Conservation (phyloP, 2,113 vertebrate species). For the Labeo rohita region DNA sequence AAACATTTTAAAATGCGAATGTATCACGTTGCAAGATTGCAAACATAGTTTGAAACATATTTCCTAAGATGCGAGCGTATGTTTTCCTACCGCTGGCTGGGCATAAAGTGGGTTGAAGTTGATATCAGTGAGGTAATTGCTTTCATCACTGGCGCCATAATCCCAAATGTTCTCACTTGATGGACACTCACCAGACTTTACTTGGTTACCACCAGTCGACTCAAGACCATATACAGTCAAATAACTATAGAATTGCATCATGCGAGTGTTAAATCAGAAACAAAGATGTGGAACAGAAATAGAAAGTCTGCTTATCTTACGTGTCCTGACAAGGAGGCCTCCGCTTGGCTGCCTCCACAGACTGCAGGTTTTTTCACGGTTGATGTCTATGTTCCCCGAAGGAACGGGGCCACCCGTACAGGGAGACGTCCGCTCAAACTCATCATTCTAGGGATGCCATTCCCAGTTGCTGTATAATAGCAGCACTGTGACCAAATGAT, state of each 20-base stretch:
- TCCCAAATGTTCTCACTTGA: not conserved
- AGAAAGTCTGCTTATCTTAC: constrained; percentile 43
- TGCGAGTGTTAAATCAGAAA: constrained; percentile 14
- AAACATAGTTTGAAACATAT: not conserved
- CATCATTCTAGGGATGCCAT: constrained; percentile 42
- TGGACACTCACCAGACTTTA: constrained; percentile 2
- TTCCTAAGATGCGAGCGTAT: not conserved
- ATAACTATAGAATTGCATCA: constrained; percentile 34
- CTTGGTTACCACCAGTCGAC: constrained; percentile 32
- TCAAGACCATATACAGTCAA: constrained; percentile 52
- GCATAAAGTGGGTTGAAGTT: not conserved
- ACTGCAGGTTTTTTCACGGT: constrained; percentile 19
- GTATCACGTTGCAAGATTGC: not conserved
- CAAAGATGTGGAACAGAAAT: not conserved
- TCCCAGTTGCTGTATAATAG: constrained; percentile 41
- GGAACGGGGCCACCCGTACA: constrained; percentile 54
- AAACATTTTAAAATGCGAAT: not conserved
- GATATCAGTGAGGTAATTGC: constrained; percentile 48
- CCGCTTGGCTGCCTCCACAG: constrained; percentile 27
- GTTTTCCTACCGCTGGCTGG: constrained; percentile 37
- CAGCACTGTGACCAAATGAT: constrained; percentile 42
- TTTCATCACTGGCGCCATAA: constrained; percentile 27
- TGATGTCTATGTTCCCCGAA: constrained; percentile 30
- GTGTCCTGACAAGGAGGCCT: constrained; percentile 17
- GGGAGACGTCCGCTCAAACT: constrained; percentile 35